These are phyloP conservation scores for Tenodera sinensis DNA, from an alignment of 2,888 invertebrate species.

Conservation along the genomic window DNA sequence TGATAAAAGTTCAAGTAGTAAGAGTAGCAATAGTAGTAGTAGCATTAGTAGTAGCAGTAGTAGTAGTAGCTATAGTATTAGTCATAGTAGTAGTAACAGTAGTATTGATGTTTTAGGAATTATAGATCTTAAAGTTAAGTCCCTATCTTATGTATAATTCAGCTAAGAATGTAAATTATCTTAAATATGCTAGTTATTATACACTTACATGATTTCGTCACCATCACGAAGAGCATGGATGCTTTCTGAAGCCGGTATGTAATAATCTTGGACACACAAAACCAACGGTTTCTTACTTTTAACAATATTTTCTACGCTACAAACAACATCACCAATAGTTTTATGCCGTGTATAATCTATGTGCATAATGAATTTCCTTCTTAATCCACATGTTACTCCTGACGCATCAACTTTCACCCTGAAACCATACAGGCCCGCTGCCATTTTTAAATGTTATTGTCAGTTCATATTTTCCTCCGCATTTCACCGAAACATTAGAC, in stretches of 20 bases:
- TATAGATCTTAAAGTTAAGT: no score
- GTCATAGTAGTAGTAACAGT: no score
- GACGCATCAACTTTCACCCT: constrained; percentile 15
- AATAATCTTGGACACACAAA: neutral
- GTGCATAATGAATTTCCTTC: neutral
- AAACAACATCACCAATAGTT: neutral
- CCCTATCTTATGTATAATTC: no score
- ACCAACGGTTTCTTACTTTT: neutral
- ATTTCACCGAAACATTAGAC: no score
- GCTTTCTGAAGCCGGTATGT: neutral
- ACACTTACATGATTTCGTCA: neutral
- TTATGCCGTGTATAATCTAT: constrained; percentile 1
- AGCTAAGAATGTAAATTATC: no score
- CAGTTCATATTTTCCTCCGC: no score
- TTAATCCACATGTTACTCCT: neutral
- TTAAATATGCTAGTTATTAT: no score
- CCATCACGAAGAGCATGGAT: neutral
- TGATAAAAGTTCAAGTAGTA: no score
- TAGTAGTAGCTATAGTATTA: no score
- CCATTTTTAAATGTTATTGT: neutral
- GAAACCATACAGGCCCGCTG: neutral
- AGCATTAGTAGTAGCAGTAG: no score
- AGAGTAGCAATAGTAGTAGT: no score
- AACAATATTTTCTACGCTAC: neutral
- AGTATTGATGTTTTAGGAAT: no score